Evolutionary conservation across 2,113 vertebrate species (phyloP), one percentile per base, ranked within the genome.

Genomic region (Indri indri): DNA sequence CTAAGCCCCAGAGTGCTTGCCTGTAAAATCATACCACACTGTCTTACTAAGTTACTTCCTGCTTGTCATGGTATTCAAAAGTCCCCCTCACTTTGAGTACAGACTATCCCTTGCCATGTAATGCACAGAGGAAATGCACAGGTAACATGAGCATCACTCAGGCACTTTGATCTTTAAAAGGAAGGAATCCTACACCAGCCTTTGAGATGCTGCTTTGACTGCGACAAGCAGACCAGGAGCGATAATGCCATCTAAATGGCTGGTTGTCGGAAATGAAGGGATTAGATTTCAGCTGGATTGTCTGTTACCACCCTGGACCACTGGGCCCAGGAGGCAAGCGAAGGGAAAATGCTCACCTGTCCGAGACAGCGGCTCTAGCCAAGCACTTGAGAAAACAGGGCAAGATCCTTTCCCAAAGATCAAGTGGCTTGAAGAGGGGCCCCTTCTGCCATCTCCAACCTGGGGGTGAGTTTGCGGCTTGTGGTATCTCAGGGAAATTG

Each of bases 81-180:
- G 89, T 12, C 23, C 74, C 50, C 47, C 82, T 94, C 27, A 18
- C 1, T 4, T 6, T 22, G 22, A 93, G 68, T 27, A 45, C 50
- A 92, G 32, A 82, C 54, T 16, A 45, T 47, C 34, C 79, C 71
- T n/a, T 25, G 23, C 65, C 52, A 18, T n/a, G 82, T 14, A 57
- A 90, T 13, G 73, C 74, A 81, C 11, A 37, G 79, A 89, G 95
- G 94, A 98, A 97, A 84, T 11, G 16, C 23, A n/a, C 88, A 66
- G 94, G 89, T 89, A 89, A 96, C 25, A 42, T 70, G 30, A 89
- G 50, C 68, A 40, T 34, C 0, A 20, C 71, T 76, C 47, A 22
- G 63, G 6, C 0, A 0, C 96, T 98, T 98, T 98, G 74, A 98
- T 98, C 95, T 97, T 88, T 77, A 14, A 95, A 84, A 91, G 81